A percentile compares a stretch with the other conserved stretches of the same genome.
phyloP scores from a whole-genome alignment of 1,140 invertebrate genomes.

The Macrosteles quadrilineatus region DNA sequence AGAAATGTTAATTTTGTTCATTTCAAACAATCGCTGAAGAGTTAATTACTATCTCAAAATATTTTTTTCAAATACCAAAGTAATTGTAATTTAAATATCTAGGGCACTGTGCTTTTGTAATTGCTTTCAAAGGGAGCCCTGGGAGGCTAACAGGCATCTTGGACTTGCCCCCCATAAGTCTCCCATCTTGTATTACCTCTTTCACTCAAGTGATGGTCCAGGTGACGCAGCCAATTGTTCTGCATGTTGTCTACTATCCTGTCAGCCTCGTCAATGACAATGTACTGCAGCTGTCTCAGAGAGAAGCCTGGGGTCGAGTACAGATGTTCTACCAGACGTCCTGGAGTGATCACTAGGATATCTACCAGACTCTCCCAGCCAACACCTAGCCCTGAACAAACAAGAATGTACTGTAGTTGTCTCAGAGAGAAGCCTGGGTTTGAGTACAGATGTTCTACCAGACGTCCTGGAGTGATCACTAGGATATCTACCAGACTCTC shows the following conservation, averaged over 20 bases:
- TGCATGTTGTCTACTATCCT: constrained; percentile 87
- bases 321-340: constrained; percentile 90
- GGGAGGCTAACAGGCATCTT: too few species aligned
- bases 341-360: constrained; percentile 92
- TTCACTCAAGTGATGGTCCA: constrained; percentile 46
- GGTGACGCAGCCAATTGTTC: constrained; percentile 82
- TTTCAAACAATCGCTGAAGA: too few species aligned
- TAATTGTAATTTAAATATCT: too few species aligned
- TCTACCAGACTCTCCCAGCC: constrained; percentile 64
- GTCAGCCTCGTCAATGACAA: constrained; percentile 97
- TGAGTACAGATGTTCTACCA: constrained; percentile 88
- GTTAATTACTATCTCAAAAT: too few species aligned
- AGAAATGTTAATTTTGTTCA: too few species aligned
- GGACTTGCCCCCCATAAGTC: too few species aligned
- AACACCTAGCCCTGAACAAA: constrained; percentile 14
- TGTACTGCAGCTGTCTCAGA: constrained; percentile 74
- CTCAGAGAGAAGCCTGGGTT: constrained; percentile 84
- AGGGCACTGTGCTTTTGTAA: too few species aligned
- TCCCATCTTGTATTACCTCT: too few species aligned
- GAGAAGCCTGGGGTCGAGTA: constrained; percentile 84
- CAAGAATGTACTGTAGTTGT: constrained; percentile 70
- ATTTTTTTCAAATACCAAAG: too few species aligned
- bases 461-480: constrained; percentile 88
- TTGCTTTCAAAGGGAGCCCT: too few species aligned
- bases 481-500: constrained; percentile 79